Evolutionary conservation across 2,113 vertebrate genomes (phyloP), one percentile per base, ranked within the genome.

Genomic region (Macrotis lagotis): DNA sequence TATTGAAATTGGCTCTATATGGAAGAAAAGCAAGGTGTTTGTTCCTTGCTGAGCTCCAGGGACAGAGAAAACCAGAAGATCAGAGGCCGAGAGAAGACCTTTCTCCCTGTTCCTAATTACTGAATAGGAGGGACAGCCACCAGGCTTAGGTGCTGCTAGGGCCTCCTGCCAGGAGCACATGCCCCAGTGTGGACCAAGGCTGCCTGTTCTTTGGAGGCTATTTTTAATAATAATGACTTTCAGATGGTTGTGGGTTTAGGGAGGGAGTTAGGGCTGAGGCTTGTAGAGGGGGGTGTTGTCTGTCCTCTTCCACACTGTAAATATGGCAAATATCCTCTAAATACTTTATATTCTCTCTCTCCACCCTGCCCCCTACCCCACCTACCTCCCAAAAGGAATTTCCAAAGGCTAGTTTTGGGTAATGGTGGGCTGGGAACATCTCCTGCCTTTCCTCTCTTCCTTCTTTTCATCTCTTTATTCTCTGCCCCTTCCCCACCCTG

Each of bases 221-320:
- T 93, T 96, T 94, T 83, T 95, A 96, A 93, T 91, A 66, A 48
- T 92, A 97, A 97, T 96, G 93, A 94, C 92, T 97, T 97, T 97
- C 96, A 95, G 95, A 95, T 97, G 96, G 94, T 93, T 91, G 92
- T 66, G 95, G 95, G 88, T 94, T 97, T 90, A 51, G 48, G 95
- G 51, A 37, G 74, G 89, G 89, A 28, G 50, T 0, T 51, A 92
- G 9, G 51, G 92, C 25, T 83, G 48, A 96, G 95, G 93, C 50
- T 97, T 94, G 53, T 92, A 25, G 74, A 8, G 28, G 52, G 53
- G 14, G 51, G 19, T n/a, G 66, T 44, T 44, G 66, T 44, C 66
- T 22, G 11, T 83, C 19, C 19, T 83, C 6, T 83, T 83, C n/a
- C 66, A 8, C 37, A 74, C 66, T 83, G 8, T n/a, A n/a, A n/a